These are phyloP conservation scores for Holothuria glaberrima DNA, from an alignment of 35 echinoderm and acorn worm genomes.

Conservation along the genomic window DNA sequence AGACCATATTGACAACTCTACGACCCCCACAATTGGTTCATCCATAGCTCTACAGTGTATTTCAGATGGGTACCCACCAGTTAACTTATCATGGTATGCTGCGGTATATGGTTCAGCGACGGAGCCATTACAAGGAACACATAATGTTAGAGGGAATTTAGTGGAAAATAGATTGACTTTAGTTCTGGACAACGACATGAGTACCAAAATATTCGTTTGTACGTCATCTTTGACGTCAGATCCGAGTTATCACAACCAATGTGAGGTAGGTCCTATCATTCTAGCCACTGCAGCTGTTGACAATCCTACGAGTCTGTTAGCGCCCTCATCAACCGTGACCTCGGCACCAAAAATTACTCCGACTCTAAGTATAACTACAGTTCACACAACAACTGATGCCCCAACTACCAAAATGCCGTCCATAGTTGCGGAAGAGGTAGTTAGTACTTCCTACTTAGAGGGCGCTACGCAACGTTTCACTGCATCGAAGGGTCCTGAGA, in stretches of 20 bases:
- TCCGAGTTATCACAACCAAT: background rate
- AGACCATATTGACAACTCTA: no score
- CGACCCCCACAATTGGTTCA: background rate
- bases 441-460: no score
- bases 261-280: conserved; percentile 46
- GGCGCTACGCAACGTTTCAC: background rate
- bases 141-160: background rate
- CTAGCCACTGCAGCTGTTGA: background rate
- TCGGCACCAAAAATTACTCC: no score
- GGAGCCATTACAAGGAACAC: background rate
- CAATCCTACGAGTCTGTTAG: background rate
- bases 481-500: background rate
- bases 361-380: no score
- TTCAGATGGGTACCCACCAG: conserved; percentile 12
- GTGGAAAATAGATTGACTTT: background rate
- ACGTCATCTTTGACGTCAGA: conserved; percentile 23
- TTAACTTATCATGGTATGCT: conserved; percentile 8
- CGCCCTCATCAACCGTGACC: no score
- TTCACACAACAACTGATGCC: no score
- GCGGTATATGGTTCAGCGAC: no score
- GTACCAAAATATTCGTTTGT: conserved; percentile 11
- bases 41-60: background rate
- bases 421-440: no score
- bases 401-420: no score
- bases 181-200: background rate